Percentiles rank a stretch among this genome's conserved stretches.
These are phyloP conservation scores for Pangasianodon gigas DNA, from an alignment of 2,113 vertebrate genomes.

Conservation along the genomic window DNA sequence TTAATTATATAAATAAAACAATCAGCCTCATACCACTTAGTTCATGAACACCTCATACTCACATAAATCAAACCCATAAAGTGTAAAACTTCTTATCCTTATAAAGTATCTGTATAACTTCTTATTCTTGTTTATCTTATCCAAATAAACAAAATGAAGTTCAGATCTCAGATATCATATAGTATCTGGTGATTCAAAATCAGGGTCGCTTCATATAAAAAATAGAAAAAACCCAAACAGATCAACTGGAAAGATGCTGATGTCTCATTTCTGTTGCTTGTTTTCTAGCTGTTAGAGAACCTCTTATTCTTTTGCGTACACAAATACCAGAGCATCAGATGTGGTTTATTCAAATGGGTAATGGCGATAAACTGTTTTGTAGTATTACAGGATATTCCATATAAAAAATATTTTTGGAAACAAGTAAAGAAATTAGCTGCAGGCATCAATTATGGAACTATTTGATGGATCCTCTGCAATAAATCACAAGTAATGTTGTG, in stretches of 20 bases:
- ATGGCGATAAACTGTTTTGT: background rate
- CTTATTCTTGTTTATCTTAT: no score
- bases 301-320: slow-evolving; percentile 11
- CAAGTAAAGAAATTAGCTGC: background rate
- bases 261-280: background rate
- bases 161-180: background rate
- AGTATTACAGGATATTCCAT: background rate
- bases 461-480: background rate
- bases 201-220: background rate
- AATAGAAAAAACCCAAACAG: background rate
- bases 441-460: background rate
- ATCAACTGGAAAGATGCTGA: background rate
- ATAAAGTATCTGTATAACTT: no score
- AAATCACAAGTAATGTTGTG: background rate
- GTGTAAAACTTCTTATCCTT: background rate
- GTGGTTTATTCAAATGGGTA: background rate
- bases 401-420: background rate
- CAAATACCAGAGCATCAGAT: background rate
- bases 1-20: background rate
- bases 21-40: background rate
- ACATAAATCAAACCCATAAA: background rate
- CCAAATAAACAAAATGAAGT: background rate
- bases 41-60: background rate
- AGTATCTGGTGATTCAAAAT: background rate
- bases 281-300: background rate